phyloP scores from a whole-genome alignment of 2,797 vertebrate species.

The Linurgus olivaceus region DNA sequence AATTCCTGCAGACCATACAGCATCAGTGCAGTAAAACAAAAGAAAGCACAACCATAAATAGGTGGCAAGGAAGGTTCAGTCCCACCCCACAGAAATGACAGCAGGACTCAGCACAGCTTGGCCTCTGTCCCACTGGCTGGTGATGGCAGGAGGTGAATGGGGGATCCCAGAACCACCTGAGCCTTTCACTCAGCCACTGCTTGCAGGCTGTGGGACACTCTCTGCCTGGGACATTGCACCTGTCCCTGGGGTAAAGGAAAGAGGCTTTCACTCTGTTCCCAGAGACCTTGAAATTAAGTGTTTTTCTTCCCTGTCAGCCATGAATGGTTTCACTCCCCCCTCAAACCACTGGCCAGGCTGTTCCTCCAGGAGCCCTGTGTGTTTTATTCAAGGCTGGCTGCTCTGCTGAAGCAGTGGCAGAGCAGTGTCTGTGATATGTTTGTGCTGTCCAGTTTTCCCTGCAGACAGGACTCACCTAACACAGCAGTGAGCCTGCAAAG shows the following conservation, averaged over 20 bases:
- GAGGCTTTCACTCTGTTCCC: accelerated
- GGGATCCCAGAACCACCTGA: not conserved
- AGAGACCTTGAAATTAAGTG: not conserved
- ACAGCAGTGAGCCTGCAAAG: not conserved
- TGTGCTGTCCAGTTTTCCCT: not conserved
- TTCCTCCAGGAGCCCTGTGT: accelerated
- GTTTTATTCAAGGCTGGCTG: not conserved
- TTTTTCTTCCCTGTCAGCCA: not conserved
- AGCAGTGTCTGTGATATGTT: accelerated
- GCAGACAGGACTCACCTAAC: not conserved
- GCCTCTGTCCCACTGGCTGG: not conserved
- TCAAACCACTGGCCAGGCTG: not conserved
- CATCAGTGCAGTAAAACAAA: not conserved
- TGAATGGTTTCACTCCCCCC: accelerated
- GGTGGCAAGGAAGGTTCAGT: not conserved
- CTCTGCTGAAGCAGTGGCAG: not conserved
- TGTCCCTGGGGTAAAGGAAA: not conserved
- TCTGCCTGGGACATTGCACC: not conserved
- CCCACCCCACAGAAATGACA: not conserved
- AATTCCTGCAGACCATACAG: not conserved
- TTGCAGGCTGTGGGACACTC: not conserved
- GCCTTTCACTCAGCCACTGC: too few species aligned
- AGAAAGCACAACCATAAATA: not conserved
- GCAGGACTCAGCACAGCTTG: not conserved
- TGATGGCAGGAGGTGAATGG: not conserved